These are phyloP conservation scores for Potamarius usumacintae DNA, from an alignment of 2,113 vertebrate genomes.

Conservation along the genomic window DNA sequence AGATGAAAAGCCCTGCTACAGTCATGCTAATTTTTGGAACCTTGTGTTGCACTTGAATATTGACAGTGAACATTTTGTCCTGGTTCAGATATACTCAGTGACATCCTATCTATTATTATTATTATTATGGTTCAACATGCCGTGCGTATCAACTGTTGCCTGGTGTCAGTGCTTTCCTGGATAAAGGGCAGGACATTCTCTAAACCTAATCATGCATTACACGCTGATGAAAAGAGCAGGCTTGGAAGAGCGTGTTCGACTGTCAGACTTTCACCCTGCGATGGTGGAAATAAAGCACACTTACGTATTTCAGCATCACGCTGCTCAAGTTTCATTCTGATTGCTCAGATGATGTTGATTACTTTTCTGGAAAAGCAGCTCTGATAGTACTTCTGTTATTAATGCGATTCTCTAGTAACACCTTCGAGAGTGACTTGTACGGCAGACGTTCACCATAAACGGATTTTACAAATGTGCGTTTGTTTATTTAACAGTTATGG, in stretches of 20 bases:
- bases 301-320: background rate
- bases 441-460: background rate
- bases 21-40: background rate
- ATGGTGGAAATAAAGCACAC: background rate
- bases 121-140: background rate
- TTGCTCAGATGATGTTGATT: background rate
- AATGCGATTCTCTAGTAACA: background rate
- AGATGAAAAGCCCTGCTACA: background rate
- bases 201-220: slow-evolving; percentile 45
- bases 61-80: slow-evolving; percentile 31
- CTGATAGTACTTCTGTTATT: too few species aligned
- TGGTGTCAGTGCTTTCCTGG: background rate
- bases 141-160: background rate
- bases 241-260: background rate
- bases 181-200: slow-evolving; percentile 42
- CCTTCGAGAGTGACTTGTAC: background rate
- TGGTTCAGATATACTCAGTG: background rate
- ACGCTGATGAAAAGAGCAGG: slow-evolving; percentile 8
- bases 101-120: too few species aligned
- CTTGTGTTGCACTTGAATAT: background rate
- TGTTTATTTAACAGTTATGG: background rate
- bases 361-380: background rate
- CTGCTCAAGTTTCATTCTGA: background rate
- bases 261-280: slow-evolving; percentile 19
- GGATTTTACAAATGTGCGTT: too few species aligned